Evolutionary conservation across 2,113 vertebrate species (phyloP), one percentile per base, ranked within the genome.

Genomic region (Rhadina sibilatrix): DNA sequence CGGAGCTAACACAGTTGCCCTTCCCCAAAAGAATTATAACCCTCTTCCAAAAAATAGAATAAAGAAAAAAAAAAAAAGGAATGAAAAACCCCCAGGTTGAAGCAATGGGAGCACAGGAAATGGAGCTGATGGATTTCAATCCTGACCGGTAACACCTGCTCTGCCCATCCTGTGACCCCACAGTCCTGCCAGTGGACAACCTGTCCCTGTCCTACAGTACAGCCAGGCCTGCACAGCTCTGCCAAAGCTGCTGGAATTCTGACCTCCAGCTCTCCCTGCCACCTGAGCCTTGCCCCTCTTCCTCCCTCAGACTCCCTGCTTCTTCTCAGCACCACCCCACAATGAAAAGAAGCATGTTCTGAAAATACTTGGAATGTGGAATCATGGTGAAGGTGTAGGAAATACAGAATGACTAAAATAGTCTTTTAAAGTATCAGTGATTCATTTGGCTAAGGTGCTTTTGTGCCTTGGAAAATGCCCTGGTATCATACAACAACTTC

Each of bases 131-230:
- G 72, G 79, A 84, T 70, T 80, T 70, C 60, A 81, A 1, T 46
- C 72, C 80, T 0, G 1, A 52, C 52, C 52, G 53, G 95, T 49
- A 94, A 71, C 94, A 96, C 44, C 96, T 96, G 96, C 85, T 88
- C 68, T 77, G 77, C 87, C 79, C 76, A 90, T 81, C 92, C 68
- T 90, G 90, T 84, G 96, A 94, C 69, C 85, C 68, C 44, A 31
- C 3, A 1, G 71, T 15, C 27, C 78, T 74, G 85, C 63, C 92
- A 56, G 31, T 10, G 68, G 52, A 86, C 94, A 95, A 90, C 79
- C 85, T 70, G 79, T 5, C 47, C 22, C 0, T 59, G 88, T 68
- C 83, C 76, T 3, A 0, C 94, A 77, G 63, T 0, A 37, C 89
- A 75, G 83, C 61, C 95, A 93, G 65, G 84, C 69, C 92, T 35